Conservation (phyloP, 2,888 invertebrate species). For the Idaea dimidiata region DNA sequence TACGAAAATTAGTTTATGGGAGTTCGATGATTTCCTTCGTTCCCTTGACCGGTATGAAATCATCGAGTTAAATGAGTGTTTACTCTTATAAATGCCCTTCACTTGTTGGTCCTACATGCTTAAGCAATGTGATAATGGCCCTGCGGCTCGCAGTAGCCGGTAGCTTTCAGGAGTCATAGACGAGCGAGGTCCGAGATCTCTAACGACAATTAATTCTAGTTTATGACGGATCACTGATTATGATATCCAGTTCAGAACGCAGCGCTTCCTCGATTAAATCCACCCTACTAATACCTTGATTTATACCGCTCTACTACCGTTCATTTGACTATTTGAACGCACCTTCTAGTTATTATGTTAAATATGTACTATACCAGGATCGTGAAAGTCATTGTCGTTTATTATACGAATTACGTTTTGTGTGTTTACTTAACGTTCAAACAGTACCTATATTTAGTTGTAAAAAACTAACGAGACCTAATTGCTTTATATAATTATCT, state of each 20-base stretch:
- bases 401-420: conserved; percentile 9
- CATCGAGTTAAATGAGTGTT: conserved; percentile 62
- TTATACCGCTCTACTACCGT: conserved; percentile 47
- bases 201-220: conserved; percentile 45
- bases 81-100: conserved; percentile 61
- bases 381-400: conserved; percentile 39
- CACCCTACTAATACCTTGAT: conserved; percentile 57
- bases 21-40: conserved; percentile 53
- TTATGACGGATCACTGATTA: conserved; percentile 47
- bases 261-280: conserved; percentile 47
- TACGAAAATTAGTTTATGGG: conserved; percentile 35
- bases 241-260: conserved; percentile 43
- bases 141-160: conserved; percentile 35
- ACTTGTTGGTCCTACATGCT: conserved; percentile 55
- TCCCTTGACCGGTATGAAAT: conserved; percentile 75
- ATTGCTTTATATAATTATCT: not conserved
- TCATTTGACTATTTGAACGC: conserved; percentile 30
- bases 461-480: not conserved
- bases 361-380: conserved; percentile 38
- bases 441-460: not conserved
- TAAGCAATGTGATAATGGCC: conserved; percentile 49
- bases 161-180: conserved; percentile 48
- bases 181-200: conserved; percentile 24
- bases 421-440: conserved; percentile 6
- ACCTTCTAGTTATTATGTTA: conserved; percentile 38